A percentile compares a stretch with the other conserved stretches of the same genome.
These are phyloP conservation scores for Itoplectis maculator DNA, from an alignment of 2,888 invertebrate species.

Conservation along the genomic window DNA sequence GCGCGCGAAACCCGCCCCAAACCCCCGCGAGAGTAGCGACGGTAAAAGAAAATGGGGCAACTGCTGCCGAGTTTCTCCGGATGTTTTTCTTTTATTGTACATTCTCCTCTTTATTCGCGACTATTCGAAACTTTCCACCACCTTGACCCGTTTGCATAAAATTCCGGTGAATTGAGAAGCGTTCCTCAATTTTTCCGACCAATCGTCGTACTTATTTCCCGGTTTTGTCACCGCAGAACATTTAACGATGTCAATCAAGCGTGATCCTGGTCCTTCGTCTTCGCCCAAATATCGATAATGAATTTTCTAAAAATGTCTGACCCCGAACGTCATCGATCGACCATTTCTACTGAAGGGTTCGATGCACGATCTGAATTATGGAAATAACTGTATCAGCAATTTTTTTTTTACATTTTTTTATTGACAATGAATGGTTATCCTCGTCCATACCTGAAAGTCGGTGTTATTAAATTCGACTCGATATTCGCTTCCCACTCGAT, in stretches of 20 bases:
- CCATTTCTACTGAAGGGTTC: too few relatives aligned
- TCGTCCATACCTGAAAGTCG: not conserved
- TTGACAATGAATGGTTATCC: too few relatives aligned
- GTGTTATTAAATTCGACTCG: not conserved
- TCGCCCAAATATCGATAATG: too few relatives aligned
- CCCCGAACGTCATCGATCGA: too few relatives aligned
- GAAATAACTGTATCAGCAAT: too few relatives aligned
- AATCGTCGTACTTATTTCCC: not conserved
- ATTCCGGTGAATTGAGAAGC: not conserved
- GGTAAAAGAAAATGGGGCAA: slow-evolving; percentile 33
- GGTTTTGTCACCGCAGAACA: not conserved
- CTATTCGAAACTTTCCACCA: not conserved
- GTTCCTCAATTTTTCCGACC: not conserved
- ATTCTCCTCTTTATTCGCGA: not conserved
- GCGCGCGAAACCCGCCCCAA: not conserved
- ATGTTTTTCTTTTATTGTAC: slow-evolving; percentile 27
- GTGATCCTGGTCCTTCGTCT: not conserved
- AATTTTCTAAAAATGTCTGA: too few relatives aligned
- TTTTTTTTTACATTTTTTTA: too few relatives aligned
- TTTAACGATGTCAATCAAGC: not conserved
- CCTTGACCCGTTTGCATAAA: not conserved
- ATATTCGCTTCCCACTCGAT: not conserved
- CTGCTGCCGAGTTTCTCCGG: slow-evolving; percentile 3
- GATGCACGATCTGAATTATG: too few relatives aligned
- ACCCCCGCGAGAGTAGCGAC: not conserved